These are phyloP conservation scores for Drosophila trichaetosa DNA, from an alignment of 2,888 invertebrate genomes.

Conservation along the genomic window DNA sequence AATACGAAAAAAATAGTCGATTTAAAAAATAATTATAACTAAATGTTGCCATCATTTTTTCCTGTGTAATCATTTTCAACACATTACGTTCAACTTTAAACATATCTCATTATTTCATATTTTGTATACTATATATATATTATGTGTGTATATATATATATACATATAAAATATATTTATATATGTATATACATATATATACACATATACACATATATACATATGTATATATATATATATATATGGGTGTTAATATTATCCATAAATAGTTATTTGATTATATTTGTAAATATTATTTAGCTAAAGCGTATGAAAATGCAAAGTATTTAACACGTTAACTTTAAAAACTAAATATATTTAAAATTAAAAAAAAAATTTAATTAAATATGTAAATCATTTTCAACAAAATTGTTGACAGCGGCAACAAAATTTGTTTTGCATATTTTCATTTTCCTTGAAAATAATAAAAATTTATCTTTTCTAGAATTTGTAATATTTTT, in stretches of 20 bases:
- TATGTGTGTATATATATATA: slow-evolving; percentile 27
- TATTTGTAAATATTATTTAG: slow-evolving; percentile 70
- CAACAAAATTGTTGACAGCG: slow-evolving; percentile 57
- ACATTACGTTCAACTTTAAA: slow-evolving; percentile 43
- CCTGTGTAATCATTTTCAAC: slow-evolving; percentile 17
- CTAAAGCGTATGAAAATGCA: slow-evolving; percentile 83
- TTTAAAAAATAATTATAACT: slow-evolving; percentile 65
- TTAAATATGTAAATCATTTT: slow-evolving; percentile 46
- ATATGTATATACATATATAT: slow-evolving; percentile 16
- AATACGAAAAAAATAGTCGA: slow-evolving; percentile 57
- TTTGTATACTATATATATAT: slow-evolving; percentile 19
- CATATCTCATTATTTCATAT: slow-evolving; percentile 46
- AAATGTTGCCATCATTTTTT: slow-evolving; percentile 59
- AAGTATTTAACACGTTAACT: slow-evolving; percentile 72
- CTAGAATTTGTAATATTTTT: slow-evolving; percentile 43
- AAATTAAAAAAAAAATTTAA: slow-evolving; percentile 44
- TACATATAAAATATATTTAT: too few relatives aligned
- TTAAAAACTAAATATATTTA: slow-evolving; percentile 47
- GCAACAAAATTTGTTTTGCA: slow-evolving; percentile 46
- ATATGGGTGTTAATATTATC: slow-evolving; percentile 41
- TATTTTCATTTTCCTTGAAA: slow-evolving; percentile 42
- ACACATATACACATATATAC: slow-evolving; percentile 20
- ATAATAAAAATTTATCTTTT: slow-evolving; percentile 26
- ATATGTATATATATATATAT: slow-evolving; percentile 28
- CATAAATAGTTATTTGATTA: slow-evolving; percentile 66